Evolutionary conservation across 2,113 vertebrate genomes (phyloP).

Genomic region (Dromaius novaehollandiae): DNA sequence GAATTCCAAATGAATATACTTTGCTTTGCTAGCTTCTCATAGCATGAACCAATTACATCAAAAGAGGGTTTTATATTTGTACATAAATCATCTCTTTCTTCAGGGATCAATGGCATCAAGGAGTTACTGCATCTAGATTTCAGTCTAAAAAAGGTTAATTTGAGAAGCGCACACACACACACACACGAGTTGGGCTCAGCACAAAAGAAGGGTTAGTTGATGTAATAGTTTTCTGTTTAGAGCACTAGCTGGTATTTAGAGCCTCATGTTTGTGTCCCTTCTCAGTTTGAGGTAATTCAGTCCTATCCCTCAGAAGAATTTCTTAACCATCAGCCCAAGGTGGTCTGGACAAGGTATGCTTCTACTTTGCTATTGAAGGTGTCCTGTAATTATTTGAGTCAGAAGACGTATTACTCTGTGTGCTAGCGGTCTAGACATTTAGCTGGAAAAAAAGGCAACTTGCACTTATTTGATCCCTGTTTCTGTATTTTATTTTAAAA

Average conservation of each 20-base stretch:
- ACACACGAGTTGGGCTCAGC: not conserved
- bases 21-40: not conserved
- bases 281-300: not conserved
- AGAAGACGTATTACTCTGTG: not conserved
- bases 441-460: not conserved
- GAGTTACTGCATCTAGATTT: not conserved
- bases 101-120: not conserved
- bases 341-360: not conserved
- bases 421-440: not conserved
- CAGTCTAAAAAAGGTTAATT: not conserved
- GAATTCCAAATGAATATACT: not conserved
- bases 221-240: constrained; percentile 9
- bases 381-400: not conserved
- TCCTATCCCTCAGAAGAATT: not conserved
- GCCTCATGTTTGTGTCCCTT: not conserved
- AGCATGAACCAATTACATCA: not conserved
- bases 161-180: not conserved
- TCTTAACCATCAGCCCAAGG: not conserved
- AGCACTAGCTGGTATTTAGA: constrained; percentile 20
- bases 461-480: not conserved
- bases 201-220: not conserved
- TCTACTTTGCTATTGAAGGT: not conserved
- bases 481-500: not conserved
- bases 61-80: not conserved
- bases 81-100: not conserved